Evolutionary conservation across 2,797 vertebrate species (phyloP), one percentile per base, ranked within the genome.

Genomic region (Meda fulgida): DNA sequence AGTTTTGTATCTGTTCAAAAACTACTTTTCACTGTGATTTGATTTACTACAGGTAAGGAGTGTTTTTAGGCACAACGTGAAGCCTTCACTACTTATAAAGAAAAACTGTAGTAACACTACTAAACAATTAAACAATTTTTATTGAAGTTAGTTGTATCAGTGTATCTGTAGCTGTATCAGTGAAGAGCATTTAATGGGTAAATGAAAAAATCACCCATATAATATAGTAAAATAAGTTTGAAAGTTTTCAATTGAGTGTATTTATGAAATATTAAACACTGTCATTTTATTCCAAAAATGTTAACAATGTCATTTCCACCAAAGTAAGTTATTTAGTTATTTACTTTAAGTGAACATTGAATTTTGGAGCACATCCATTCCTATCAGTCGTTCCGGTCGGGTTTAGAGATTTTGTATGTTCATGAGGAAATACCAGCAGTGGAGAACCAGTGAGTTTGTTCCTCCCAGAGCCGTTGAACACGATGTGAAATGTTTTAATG

Each of bases 401-500:
- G 19, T 34, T 21, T 18, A n/a, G 40, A 86, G 31, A 55, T 65
- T 18, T 21, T 46, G 65, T 14, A 36, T 55, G 53, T 86, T 86
- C 53, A 46, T 77, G 19, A 58, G 78, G 72, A 85, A 46, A 60
- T 77, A 83, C 78, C 86, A 77, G 53, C 13, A 3, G 73, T 80
- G 84, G 38, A 66, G 53, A 71, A 81, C 38, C 34, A 23, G 6
- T 63, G 38, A 84, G 72, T 83, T 85, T 77, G 46, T 78, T 77
- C 63, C 84, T 79, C 81, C 78, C 82, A 67, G 63, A 63, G 71
- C 69, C 36, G 69, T 89, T 76, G 89, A 92, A 93, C 88, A 79
- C 85, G 80, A 91, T 92, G 91, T 91, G 90, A 93, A 91, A 86
- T 92, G 91, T 94, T 91, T 86, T 78, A 60, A 58, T 88, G 83